Percentiles rank a stretch among this genome's conserved stretches.
These are phyloP conservation scores for Chaetogeoica ovagalla DNA, from an alignment of 2,888 invertebrate species.

Conservation along the genomic window DNA sequence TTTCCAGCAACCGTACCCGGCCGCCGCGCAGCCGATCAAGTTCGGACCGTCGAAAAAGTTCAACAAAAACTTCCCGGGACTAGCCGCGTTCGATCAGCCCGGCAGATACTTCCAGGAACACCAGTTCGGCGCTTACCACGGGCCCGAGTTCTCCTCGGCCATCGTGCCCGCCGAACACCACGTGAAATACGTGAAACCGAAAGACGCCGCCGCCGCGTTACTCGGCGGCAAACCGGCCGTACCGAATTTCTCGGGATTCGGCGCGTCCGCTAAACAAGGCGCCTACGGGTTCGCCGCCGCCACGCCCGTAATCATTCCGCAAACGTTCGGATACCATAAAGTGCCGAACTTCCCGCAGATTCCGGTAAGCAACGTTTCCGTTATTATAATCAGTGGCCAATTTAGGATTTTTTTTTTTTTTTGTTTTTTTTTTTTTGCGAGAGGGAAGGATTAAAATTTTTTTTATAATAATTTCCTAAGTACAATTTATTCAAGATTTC, in stretches of 20 bases:
- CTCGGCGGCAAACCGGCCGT: neutral
- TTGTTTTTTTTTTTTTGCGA: too few relatives aligned
- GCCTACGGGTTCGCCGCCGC: neutral
- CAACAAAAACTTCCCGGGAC: conserved; percentile 1
- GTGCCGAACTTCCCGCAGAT: neutral
- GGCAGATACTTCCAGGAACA: conserved; percentile 43
- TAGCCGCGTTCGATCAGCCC: neutral
- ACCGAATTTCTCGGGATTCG: neutral
- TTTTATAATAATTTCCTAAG: too few relatives aligned
- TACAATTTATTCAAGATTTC: too few relatives aligned
- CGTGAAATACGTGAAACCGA: conserved; percentile 29
- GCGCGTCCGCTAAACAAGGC: neutral
- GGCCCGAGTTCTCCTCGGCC: conserved; percentile 31
- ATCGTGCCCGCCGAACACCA: conserved; percentile 32
- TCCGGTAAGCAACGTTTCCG: neutral
- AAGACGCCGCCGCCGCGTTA: neutral
- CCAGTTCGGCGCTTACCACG: conserved; percentile 31
- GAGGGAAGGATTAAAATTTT: too few relatives aligned
- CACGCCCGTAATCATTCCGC: neutral
- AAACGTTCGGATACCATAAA: neutral
- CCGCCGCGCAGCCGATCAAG: neutral
- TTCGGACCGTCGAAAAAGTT: conserved; percentile 16
- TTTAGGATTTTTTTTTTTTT: too few relatives aligned
- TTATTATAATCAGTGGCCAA: too few relatives aligned
- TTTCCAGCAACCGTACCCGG: neutral